phyloP scores from a whole-genome alignment of 1,140 invertebrate species.

The Dufourea novaeangliae region DNA sequence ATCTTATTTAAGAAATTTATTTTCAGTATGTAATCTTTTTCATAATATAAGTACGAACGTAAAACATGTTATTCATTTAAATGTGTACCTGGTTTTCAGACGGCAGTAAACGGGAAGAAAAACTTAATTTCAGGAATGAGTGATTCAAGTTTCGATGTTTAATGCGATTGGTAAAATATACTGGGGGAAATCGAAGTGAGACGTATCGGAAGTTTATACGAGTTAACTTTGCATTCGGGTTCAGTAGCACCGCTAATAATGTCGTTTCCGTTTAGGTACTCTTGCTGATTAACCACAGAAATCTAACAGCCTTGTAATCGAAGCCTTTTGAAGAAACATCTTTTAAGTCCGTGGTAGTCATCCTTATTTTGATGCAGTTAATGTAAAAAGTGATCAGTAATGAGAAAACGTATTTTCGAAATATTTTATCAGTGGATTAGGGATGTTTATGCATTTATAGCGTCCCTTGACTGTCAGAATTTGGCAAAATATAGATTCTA shows the following conservation, averaged over 20 bases:
- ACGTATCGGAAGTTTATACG: constrained; percentile 61
- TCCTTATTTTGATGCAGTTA: background rate
- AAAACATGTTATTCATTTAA: too few relatives aligned
- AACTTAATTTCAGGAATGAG: constrained; percentile 22
- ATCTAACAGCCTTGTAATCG: constrained; percentile 56
- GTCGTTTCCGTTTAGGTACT: constrained; percentile 56
- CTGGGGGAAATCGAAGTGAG: constrained; percentile 16
- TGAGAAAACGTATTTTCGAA: too few relatives aligned
- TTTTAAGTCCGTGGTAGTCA: background rate
- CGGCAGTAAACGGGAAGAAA: background rate
- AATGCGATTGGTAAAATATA: constrained; percentile 59
- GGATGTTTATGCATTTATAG: too few relatives aligned
- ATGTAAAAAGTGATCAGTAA: background rate
- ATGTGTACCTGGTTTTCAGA: too few relatives aligned
- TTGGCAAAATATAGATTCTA: too few relatives aligned
- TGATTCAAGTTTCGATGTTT: constrained; percentile 48
- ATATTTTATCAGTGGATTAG: too few relatives aligned
- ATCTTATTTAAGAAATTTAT: too few relatives aligned
- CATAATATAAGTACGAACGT: too few relatives aligned
- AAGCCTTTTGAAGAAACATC: constrained; percentile 16
- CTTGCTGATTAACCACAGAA: constrained; percentile 60
- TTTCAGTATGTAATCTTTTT: too few relatives aligned
- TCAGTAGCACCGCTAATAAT: constrained; percentile 50
- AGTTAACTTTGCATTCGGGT: constrained; percentile 60
- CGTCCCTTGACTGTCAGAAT: too few relatives aligned